A percentile compares a stretch with the other conserved stretches of the same genome.
phyloP scores from a whole-genome alignment of 1,140 invertebrate genomes.

The Zaprionus camerounensis region DNA sequence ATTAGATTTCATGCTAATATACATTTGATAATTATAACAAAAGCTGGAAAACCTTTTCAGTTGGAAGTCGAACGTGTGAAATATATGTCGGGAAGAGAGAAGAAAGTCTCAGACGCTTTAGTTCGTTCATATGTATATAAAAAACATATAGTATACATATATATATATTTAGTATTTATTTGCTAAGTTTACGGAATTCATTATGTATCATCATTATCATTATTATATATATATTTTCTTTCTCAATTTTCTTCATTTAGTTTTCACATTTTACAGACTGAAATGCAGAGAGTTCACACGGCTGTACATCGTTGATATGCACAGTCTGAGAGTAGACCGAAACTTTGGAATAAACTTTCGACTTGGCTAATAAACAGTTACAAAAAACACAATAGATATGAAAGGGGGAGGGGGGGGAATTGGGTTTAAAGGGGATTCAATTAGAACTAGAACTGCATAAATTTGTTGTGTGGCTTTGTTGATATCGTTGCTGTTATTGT shows the following conservation, averaged over 20 bases:
- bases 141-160: conserved; percentile 49
- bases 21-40: conserved; percentile 51
- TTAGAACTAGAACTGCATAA: conserved; percentile 42
- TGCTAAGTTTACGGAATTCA: conserved; percentile 70
- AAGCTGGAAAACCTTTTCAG: conserved; percentile 39
- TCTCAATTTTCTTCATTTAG: conserved; percentile 34
- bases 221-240: conserved; percentile 29
- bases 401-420: not conserved
- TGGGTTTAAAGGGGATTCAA: not conserved
- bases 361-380: conserved; percentile 50
- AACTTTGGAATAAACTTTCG: conserved; percentile 60
- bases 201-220: conserved; percentile 37
- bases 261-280: conserved; percentile 39
- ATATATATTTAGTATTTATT: conserved; percentile 44
- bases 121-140: conserved; percentile 35
- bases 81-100: conserved; percentile 18
- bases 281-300: conserved; percentile 54
- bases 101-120: conserved; percentile 27
- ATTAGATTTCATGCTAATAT: conserved; percentile 55
- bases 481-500: not conserved
- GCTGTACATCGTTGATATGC: conserved; percentile 59
- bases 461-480: conserved; percentile 68
- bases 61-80: conserved; percentile 30
- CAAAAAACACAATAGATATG: conserved; percentile 43
- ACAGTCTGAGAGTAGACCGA: conserved; percentile 64